Evolutionary conservation across 53 echinoderm and acorn worm genomes (phyloP).

Genomic region (Temnopleurus reevesii): DNA sequence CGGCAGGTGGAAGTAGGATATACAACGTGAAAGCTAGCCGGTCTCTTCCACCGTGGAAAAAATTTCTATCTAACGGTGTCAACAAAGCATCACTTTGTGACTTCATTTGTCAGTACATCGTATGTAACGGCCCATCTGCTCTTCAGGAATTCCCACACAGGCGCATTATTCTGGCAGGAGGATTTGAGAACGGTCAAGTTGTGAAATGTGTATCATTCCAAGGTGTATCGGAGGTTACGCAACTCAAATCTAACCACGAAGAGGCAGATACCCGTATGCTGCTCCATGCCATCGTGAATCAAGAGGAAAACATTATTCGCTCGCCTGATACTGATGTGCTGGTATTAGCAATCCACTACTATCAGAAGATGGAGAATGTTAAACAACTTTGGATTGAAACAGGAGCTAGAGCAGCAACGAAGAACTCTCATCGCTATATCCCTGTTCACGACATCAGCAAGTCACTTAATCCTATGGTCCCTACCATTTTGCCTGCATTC

Average conservation of each 20-base stretch:
- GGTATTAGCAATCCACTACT: constrained; percentile 42
- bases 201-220: background rate
- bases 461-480: background rate
- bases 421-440: background rate
- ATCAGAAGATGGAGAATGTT: background rate
- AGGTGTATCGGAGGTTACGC: background rate
- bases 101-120: constrained; percentile 39
- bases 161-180: constrained; percentile 2
- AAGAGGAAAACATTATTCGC: background rate
- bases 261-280: constrained; percentile 53
- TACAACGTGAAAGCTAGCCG: constrained; percentile 16
- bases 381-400: constrained; percentile 42
- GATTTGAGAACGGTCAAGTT: background rate
- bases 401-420: background rate
- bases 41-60: constrained; percentile 55
- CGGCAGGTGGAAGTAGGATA: background rate
- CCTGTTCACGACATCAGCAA: constrained; percentile 27
- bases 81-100: constrained; percentile 16
- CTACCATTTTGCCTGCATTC: constrained; percentile 38
- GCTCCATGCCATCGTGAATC: constrained; percentile 12
- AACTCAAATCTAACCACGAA: background rate
- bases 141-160: background rate
- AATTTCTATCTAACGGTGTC: constrained; percentile 15
- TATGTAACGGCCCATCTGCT: background rate
- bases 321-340: constrained; percentile 55